Conservation (phyloP, 2,888 invertebrate genomes). For the Acanthacorydalis orientalis region DNA sequence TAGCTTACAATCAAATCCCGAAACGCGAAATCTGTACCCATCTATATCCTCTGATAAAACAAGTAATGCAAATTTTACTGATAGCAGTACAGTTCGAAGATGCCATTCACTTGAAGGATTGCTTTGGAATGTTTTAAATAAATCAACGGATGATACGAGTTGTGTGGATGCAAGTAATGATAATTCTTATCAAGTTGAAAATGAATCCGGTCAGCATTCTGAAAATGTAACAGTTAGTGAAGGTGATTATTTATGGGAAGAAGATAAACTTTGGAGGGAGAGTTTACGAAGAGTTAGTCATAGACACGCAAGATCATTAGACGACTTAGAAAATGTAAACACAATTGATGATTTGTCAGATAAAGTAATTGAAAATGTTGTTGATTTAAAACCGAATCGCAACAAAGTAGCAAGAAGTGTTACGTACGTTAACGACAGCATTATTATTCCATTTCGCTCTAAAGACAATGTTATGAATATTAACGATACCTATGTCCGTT, state of each 20-base stretch:
- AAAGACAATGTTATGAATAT: neutral
- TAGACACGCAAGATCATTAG: constrained; percentile 66
- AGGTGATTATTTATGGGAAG: constrained; percentile 67
- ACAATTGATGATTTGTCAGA: neutral
- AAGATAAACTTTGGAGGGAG: constrained; percentile 67
- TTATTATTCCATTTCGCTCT: constrained; percentile 16
- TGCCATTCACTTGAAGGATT: constrained; percentile 41
- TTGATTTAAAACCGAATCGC: constrained; percentile 13
- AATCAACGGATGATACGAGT: neutral
- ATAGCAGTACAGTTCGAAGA: constrained; percentile 23
- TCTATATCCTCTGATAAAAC: constrained; percentile 17
- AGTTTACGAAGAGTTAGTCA: constrained; percentile 62
- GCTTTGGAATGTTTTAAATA: constrained; percentile 28
- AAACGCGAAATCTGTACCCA: constrained; percentile 29
- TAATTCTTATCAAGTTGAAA: constrained; percentile 6
- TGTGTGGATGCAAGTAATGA: neutral
- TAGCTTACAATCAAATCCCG: constrained; percentile 29
- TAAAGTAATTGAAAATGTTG: neutral
- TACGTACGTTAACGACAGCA: constrained; percentile 62
- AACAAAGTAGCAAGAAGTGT: constrained; percentile 49
- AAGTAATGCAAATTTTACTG: constrained; percentile 1
- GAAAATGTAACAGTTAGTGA: constrained; percentile 23
- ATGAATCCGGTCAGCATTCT: constrained; percentile 15
- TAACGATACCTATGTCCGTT: constrained; percentile 24
- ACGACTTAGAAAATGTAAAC: constrained; percentile 50